Conservation (phyloP, 1,140 invertebrate genomes). For the Papilio polytes region DNA sequence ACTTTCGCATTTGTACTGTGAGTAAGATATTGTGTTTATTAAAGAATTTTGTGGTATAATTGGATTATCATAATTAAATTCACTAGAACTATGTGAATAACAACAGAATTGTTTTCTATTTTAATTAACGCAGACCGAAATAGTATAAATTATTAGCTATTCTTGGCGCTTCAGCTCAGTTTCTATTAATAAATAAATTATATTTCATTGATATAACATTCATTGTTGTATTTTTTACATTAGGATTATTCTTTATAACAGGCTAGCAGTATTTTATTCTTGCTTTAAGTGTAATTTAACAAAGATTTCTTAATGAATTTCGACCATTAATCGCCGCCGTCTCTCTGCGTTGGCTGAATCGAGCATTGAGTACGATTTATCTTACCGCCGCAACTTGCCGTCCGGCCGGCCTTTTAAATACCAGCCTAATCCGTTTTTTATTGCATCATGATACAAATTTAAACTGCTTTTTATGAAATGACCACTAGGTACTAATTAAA, state of each 20-base stretch:
- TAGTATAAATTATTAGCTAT: not conserved
- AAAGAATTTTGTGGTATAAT: not conserved
- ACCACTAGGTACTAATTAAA: not conserved
- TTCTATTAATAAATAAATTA: not conserved
- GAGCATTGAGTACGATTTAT: slow-evolving; percentile 19
- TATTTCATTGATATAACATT: not conserved
- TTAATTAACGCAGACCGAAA: not conserved
- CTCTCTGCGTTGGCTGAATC: slow-evolving; percentile 16
- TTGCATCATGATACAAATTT: slow-evolving; percentile 8
- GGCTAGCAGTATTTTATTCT: not conserved
- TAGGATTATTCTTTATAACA: not conserved
- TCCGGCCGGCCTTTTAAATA: slow-evolving; percentile 7
- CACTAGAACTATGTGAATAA: not conserved
- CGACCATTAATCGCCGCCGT: slow-evolving; percentile 4
- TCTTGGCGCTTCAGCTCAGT: not conserved
- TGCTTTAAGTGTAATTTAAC: slow-evolving; percentile 9
- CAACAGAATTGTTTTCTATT: not conserved
- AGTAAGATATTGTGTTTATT: not conserved
- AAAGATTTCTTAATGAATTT: slow-evolving; percentile 12
- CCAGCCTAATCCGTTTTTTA: slow-evolving; percentile 17
- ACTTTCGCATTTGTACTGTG: no score
- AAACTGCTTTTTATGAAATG: not conserved
- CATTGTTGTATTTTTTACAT: not conserved
- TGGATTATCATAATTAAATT: not conserved
- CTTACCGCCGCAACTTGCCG: slow-evolving; percentile 13